Conservation (phyloP, 2,113 vertebrate genomes). For the Corydoras sp. region DNA sequence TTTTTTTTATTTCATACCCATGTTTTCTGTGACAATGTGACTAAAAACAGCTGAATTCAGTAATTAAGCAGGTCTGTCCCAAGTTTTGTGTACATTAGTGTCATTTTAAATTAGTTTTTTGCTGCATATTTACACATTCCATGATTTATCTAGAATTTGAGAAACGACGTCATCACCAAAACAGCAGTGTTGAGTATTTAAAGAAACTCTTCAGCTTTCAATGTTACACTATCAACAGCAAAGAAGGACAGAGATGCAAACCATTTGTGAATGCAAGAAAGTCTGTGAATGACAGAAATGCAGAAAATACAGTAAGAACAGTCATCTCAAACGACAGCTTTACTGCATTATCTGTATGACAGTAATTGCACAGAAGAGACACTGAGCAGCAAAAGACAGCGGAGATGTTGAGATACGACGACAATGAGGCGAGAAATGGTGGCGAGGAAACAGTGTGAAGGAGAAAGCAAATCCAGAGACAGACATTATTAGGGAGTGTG, state of each 20-base stretch:
- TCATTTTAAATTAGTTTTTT: too few relatives aligned
- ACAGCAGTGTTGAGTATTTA: slow-evolving; percentile 39
- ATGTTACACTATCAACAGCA: slow-evolving; percentile 4
- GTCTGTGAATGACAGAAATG: neutral
- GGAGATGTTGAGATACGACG: slow-evolving; percentile 24
- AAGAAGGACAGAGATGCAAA: too few relatives aligned
- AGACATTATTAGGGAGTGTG: slow-evolving; percentile 30
- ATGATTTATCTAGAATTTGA: too few relatives aligned
- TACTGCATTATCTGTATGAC: neutral
- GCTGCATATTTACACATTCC: too few relatives aligned
- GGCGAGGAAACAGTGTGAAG: slow-evolving; percentile 26
- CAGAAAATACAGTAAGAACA: neutral
- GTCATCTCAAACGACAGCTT: neutral
- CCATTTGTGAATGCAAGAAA: neutral
- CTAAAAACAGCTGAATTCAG: too few relatives aligned
- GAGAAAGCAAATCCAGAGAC: slow-evolving; percentile 15
- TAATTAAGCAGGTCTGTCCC: too few relatives aligned
- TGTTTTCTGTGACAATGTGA: too few relatives aligned
- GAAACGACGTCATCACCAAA: neutral
- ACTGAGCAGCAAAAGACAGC: slow-evolving; percentile 18
- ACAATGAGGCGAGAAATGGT: slow-evolving; percentile 22
- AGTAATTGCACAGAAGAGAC: slow-evolving; percentile 1
- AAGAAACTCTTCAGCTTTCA: slow-evolving; percentile 23
- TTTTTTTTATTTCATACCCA: too few relatives aligned
- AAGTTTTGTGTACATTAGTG: too few relatives aligned